Conservation (phyloP, 2,113 vertebrate species). For the Zapus hudsonius region DNA sequence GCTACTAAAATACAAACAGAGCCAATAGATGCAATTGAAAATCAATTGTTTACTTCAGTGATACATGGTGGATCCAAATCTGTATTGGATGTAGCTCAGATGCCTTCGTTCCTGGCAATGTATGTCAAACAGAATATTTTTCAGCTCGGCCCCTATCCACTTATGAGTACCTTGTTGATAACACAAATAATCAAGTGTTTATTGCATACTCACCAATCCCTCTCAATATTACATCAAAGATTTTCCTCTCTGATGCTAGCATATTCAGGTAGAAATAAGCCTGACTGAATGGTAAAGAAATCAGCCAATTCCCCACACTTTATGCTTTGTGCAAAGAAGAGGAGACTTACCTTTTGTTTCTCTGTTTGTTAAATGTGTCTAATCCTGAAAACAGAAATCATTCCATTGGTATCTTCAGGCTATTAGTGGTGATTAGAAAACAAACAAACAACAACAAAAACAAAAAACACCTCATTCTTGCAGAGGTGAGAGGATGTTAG, state of each 20-base stretch:
- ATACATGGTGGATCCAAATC: not conserved
- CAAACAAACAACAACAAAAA: not conserved
- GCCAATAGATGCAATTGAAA: not conserved
- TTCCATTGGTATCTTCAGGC: not conserved
- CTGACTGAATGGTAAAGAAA: not conserved
- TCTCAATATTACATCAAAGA: not conserved
- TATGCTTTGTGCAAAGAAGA: not conserved
- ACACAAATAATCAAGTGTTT: not conserved
- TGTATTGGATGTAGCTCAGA: not conserved
- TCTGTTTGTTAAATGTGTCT: conserved; percentile 18
- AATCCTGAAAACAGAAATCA: conserved; percentile 50
- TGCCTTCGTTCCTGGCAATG: not conserved
- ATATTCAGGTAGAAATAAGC: not conserved
- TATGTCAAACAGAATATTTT: not conserved
- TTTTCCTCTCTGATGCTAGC: not conserved
- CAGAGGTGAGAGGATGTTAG: not conserved
- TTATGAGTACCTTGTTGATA: not conserved
- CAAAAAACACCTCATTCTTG: not conserved
- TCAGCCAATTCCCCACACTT: not conserved
- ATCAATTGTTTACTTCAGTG: not conserved
- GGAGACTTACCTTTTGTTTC: not conserved
- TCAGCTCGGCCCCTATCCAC: not conserved
- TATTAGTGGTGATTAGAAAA: not conserved
- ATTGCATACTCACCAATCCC: not conserved
- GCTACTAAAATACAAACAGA: not conserved